These are phyloP conservation scores for Alouatta palliata DNA, from an alignment of 2,113 vertebrate genomes.

Conservation along the genomic window DNA sequence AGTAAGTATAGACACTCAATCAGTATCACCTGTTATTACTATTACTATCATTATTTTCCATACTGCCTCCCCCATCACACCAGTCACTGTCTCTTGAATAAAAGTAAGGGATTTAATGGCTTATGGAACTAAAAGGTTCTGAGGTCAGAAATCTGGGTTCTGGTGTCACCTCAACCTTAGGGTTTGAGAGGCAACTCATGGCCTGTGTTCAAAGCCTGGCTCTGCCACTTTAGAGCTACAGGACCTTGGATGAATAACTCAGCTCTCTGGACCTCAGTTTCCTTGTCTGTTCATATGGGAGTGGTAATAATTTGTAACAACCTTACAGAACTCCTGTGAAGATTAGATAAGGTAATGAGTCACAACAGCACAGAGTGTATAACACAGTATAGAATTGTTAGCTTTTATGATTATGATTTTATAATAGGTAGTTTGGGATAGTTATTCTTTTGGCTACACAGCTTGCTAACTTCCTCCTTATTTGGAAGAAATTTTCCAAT, in stretches of 20 bases:
- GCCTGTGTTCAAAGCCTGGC: background rate
- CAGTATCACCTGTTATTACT: too few relatives aligned
- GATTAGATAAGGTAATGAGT: background rate
- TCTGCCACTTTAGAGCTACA: background rate
- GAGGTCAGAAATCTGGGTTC: background rate
- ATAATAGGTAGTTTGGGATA: background rate
- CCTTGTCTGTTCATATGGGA: background rate
- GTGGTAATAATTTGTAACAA: accelerated
- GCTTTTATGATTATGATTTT: background rate
- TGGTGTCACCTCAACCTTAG: background rate
- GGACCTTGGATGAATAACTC: background rate
- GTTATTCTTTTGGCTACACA: background rate
- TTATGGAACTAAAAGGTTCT: background rate
- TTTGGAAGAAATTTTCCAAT: background rate
- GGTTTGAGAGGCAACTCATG: background rate
- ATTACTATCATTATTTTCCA: background rate
- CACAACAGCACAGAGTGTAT: background rate
- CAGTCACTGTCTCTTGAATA: background rate
- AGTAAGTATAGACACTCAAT: background rate
- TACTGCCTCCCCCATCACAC: too few relatives aligned
- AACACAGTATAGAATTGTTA: too few relatives aligned
- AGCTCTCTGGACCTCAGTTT: background rate
- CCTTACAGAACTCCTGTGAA: background rate
- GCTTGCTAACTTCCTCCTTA: background rate
- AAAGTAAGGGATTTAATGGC: background rate